phyloP scores from a whole-genome alignment of 92 coral and sea anemone species.

The Zoanthus solanderi region DNA sequence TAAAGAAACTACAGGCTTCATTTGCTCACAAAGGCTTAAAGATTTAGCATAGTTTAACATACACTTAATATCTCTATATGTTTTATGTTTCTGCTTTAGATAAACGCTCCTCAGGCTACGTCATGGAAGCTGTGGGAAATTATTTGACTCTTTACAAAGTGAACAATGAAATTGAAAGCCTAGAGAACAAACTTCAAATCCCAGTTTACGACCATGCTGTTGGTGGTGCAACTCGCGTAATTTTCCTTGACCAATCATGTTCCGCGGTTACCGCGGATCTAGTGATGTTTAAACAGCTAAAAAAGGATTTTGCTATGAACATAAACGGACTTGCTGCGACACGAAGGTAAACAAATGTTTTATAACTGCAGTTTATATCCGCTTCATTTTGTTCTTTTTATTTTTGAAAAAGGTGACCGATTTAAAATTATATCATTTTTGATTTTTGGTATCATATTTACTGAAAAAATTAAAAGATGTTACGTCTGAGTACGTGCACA shows the following conservation, averaged over 20 bases:
- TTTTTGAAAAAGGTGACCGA: no score
- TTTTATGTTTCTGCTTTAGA: slow-evolving; percentile 27
- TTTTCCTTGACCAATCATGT: slow-evolving; percentile 66
- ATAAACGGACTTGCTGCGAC: background rate
- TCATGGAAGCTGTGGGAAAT: slow-evolving; percentile 74
- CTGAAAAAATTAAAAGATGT: no score
- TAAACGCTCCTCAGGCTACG: slow-evolving; percentile 63
- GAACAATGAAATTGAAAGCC: slow-evolving; percentile 70
- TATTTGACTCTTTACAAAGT: slow-evolving; percentile 72
- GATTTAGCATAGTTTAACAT: no score
- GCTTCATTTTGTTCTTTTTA: no score
- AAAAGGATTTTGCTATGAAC: slow-evolving; percentile 74
- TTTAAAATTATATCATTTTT: no score
- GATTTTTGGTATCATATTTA: no score
- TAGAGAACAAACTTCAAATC: slow-evolving; percentile 60
- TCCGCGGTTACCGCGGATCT: slow-evolving; percentile 12
- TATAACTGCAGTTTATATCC: no score
- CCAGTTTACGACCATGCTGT: slow-evolving; percentile 77
- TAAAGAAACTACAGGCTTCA: no score
- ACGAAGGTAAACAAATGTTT: background rate
- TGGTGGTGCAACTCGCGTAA: slow-evolving; percentile 65
- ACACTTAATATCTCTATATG: background rate
- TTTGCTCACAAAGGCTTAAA: no score
- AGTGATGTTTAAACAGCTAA: slow-evolving; percentile 55
- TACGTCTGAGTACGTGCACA: no score